Evolutionary conservation across 2,113 vertebrate genomes (phyloP).

Genomic region (Aepyceros melampus): DNA sequence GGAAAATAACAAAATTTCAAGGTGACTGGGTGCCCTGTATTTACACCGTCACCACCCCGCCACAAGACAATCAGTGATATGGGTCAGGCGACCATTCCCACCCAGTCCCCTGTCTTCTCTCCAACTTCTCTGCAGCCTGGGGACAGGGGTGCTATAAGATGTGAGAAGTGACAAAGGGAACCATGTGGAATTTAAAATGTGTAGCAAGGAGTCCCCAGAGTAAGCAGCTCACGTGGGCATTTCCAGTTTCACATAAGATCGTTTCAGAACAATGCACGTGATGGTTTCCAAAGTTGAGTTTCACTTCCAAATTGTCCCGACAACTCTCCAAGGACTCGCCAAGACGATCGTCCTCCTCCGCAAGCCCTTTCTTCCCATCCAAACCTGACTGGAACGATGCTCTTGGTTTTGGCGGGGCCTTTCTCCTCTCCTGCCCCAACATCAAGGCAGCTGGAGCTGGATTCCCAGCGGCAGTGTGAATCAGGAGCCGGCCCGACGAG

Average conservation of each 20-base stretch:
- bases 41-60: background rate
- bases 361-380: background rate
- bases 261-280: background rate
- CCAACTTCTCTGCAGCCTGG: background rate
- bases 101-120: background rate
- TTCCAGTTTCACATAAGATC: background rate
- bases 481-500: background rate
- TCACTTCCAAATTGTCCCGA: background rate
- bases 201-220: background rate
- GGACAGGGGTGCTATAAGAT: background rate
- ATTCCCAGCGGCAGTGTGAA: fast-evolving
- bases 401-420: background rate
- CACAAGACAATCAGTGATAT: fast-evolving
- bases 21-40: background rate
- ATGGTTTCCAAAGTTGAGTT: background rate
- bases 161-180: too few relatives aligned
- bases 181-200: background rate
- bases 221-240: fast-evolving
- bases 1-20: background rate
- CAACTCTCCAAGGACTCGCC: background rate
- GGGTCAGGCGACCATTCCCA: too few relatives aligned
- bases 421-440: background rate
- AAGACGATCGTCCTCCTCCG: background rate
- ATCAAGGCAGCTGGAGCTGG: background rate
- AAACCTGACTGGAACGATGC: background rate